Evolutionary conservation across 2,797 vertebrate genomes (phyloP).

Genomic region (Aulostomus chinensis): DNA sequence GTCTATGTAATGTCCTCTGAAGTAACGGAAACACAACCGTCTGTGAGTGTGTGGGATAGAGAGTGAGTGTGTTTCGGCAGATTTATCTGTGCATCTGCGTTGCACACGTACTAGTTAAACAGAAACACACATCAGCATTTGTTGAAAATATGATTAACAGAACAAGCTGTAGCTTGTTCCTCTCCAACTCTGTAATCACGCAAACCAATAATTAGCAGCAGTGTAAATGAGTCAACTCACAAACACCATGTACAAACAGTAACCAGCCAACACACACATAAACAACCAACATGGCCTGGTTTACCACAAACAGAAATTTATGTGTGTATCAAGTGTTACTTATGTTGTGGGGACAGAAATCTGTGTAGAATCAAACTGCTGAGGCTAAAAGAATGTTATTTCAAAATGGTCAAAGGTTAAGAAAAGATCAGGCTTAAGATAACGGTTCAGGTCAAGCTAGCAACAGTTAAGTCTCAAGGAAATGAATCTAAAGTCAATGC

Average conservation of each 20-base stretch:
- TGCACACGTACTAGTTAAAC: constrained; percentile 37
- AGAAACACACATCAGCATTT: constrained; percentile 45
- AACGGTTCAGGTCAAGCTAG: too few relatives aligned
- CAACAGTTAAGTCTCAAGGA: too few relatives aligned
- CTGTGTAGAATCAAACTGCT: too few relatives aligned
- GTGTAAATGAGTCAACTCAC: constrained; percentile 71
- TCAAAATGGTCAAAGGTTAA: too few relatives aligned
- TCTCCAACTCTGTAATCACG: constrained; percentile 63
- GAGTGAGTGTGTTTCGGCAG: constrained; percentile 9
- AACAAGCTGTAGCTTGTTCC: constrained; percentile 53
- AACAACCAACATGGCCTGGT: constrained; percentile 73
- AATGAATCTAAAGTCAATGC: background rate
- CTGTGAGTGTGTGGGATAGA: background rate
- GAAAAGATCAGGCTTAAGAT: too few relatives aligned
- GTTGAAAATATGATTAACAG: constrained; percentile 62
- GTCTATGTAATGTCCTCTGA: too few relatives aligned
- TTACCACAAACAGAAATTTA: constrained; percentile 72
- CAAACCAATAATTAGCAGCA: constrained; percentile 72
- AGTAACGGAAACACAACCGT: too few relatives aligned
- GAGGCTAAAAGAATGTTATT: too few relatives aligned
- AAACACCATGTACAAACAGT: constrained; percentile 63
- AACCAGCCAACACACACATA: constrained; percentile 68
- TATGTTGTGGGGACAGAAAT: background rate
- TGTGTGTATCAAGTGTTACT: constrained; percentile 1
- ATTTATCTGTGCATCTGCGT: constrained; percentile 34